Evolutionary conservation across 2,888 invertebrate genomes (phyloP), one percentile per base, ranked within the genome.

Genomic region (Rhagium mordax): DNA sequence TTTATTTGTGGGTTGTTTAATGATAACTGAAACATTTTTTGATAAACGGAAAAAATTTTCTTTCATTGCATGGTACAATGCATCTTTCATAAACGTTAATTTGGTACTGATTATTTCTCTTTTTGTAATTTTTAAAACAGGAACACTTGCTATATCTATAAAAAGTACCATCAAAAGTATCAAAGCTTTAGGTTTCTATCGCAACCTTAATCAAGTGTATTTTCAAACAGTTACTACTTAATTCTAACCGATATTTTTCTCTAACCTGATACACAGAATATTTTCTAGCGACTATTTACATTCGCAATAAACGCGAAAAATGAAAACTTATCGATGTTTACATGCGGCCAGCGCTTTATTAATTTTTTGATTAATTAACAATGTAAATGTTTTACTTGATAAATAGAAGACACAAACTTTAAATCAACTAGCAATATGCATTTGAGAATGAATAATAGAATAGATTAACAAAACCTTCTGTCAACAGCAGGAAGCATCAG

Each of bases 1-100:
- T 53, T 76, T 75, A 47, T 74, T 78, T 15, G 66, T 65, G 18
- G 41, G 51, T 71, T 79, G 75, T 78, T 82, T 81, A 47, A 70
- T 60, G 16, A 77, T 55, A 65, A 72, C 80, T 82, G 64, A 70
- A 73, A 76, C 70, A 69, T 60, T 41, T 33, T 10, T 13, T 29
- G 15, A 57, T 57, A 27, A 15, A 51, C 15, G 10, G 27, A 66
- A 49, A 59, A 29, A 71, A 60, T n/a, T 29, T 48, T 49, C 10
- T 24, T 15, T 53, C 53, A 53, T 13, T 53, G 18, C 15, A 10
- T 49, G 18, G 29, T 49, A 33, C 41, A 41, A 41, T 41, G 41
- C 13, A 41, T 41, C 41, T 41, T 41, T 41, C 41, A 41, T n/a
- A 41, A 41, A 41, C 10, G 41, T 41, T 41, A 41, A 41, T 41